Evolutionary conservation across 1,140 invertebrate genomes (phyloP).

Genomic region (Neuroterus valhalla): DNA sequence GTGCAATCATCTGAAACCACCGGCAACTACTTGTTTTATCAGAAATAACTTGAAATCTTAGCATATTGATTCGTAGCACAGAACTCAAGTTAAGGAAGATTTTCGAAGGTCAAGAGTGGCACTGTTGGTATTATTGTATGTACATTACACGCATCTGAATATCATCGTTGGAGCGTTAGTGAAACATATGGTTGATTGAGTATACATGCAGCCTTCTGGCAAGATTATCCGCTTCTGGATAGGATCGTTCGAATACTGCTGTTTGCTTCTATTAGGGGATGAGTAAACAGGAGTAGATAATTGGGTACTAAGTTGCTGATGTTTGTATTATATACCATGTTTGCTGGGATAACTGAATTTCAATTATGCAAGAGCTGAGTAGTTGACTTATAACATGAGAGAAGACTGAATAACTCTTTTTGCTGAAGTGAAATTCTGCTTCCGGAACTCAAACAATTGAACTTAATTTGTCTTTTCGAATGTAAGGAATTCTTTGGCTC

Average conservation of each 20-base stretch:
- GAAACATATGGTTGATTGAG: conserved; percentile 24
- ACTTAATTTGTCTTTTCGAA: no score
- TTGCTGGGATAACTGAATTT: not conserved
- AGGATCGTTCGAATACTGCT: conserved; percentile 14
- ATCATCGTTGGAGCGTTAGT: conserved; percentile 12
- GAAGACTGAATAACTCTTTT: no score
- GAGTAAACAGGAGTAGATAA: conserved; percentile 15
- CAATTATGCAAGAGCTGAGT: not conserved
- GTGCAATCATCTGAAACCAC: no score
- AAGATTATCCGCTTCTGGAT: conserved; percentile 15
- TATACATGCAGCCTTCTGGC: conserved; percentile 20
- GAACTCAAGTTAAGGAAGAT: not conserved
- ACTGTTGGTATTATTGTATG: not conserved
- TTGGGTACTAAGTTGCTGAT: conserved; percentile 14
- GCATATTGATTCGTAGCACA: not conserved
- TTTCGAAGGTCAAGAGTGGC: not conserved
- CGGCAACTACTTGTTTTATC: no score
- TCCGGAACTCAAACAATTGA: no score
- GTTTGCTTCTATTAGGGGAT: conserved; percentile 20
- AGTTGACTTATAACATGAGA: no score
- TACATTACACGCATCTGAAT: not conserved
- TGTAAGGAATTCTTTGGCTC: no score
- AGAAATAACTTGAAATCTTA: no score
- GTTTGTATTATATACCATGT: conserved; percentile 17
- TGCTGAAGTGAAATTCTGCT: no score